These are phyloP conservation scores for Drosophila nannoptera DNA, from an alignment of 1,140 invertebrate genomes.

Conservation along the genomic window DNA sequence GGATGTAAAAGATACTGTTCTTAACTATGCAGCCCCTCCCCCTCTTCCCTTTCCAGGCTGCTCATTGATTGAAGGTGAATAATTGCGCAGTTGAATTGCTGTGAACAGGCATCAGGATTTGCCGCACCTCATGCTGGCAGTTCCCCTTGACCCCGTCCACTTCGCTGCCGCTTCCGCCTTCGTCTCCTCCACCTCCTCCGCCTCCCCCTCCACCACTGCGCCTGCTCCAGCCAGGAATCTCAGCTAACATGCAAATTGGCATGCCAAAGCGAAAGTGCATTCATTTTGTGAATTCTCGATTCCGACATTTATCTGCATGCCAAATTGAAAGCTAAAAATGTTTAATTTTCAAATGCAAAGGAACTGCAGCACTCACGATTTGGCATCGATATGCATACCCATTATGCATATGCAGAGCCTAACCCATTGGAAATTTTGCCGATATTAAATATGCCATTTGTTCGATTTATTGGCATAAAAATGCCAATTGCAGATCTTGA, in stretches of 20 bases:
- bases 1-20: background rate
- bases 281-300: background rate
- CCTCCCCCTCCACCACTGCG: too few relatives aligned
- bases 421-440: too few relatives aligned
- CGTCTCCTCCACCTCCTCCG: too few relatives aligned
- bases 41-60: background rate
- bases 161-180: background rate
- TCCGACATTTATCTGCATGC: background rate
- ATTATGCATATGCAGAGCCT: conserved; percentile 7
- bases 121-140: background rate
- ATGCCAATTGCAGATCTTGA: conserved; percentile 2
- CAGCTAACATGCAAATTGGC: conserved; percentile 49
- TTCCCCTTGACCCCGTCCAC: background rate
- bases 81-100: background rate
- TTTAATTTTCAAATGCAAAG: conserved; percentile 56
- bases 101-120: too few relatives aligned
- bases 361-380: background rate
- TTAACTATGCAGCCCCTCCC: background rate
- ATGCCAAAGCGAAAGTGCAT: conserved; percentile 15
- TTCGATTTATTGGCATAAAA: background rate
- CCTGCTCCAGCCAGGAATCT: conserved; percentile 12
- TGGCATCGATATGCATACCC: background rate
- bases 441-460: conserved; percentile 5
- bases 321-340: conserved; percentile 25
- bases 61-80: background rate